Conservation (phyloP, 1,140 invertebrate genomes). For the Steinernema khuongi region DNA sequence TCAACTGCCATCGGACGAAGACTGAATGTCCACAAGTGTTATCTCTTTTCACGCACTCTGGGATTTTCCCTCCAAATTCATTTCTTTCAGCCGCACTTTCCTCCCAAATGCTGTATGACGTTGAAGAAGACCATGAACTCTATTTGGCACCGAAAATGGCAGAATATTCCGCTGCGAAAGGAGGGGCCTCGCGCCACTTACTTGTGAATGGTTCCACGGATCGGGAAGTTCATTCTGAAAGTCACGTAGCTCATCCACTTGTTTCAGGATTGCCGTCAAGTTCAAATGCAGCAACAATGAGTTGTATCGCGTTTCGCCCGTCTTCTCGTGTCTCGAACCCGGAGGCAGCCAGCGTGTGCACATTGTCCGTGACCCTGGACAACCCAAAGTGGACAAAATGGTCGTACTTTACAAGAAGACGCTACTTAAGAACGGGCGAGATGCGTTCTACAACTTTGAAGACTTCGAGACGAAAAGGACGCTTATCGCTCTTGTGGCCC, state of each 20-base stretch:
- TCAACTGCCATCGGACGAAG: not conserved
- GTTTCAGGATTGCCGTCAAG: not conserved
- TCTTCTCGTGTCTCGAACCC: not conserved
- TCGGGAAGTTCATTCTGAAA: not conserved
- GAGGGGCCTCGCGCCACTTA: not conserved
- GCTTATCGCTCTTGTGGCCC: not conserved
- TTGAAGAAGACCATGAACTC: not conserved
- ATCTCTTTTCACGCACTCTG: too few relatives aligned
- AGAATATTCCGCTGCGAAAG: not conserved
- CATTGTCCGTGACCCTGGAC: not conserved
- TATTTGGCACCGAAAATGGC: not conserved
- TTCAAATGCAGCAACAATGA: conserved; percentile 15
- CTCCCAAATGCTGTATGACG: not conserved
- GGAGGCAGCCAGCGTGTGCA: not conserved
- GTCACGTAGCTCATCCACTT: not conserved
- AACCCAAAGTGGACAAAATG: not conserved
- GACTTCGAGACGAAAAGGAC: not conserved
- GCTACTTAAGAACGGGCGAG: not conserved
- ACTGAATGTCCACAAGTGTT: not conserved
- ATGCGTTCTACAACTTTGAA: conserved; percentile 4
- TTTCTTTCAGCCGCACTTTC: too few relatives aligned
- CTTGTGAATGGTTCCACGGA: not conserved
- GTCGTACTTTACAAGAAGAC: not conserved
- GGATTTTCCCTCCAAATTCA: too few relatives aligned
- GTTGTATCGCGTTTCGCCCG: not conserved